Evolutionary conservation across 2,797 vertebrate genomes (phyloP).

Genomic region (Danio aesculapii): DNA sequence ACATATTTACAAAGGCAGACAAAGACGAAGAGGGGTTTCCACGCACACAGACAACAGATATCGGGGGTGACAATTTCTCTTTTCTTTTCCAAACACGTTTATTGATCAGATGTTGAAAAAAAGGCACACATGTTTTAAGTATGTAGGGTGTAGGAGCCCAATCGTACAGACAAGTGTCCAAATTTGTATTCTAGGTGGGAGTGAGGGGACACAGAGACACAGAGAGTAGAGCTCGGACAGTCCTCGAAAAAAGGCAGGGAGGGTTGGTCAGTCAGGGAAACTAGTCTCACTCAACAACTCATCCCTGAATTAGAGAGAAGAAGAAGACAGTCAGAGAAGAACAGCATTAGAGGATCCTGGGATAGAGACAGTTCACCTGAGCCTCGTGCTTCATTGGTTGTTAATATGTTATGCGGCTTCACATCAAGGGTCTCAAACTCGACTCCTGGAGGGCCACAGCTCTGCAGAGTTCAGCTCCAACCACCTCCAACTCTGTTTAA

Average conservation of each 20-base stretch:
- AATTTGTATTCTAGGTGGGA: slow-evolving; percentile 70
- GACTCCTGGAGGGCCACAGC: too few species aligned
- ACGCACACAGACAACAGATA: slow-evolving; percentile 58
- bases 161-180: slow-evolving; percentile 66
- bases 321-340: slow-evolving; percentile 81
- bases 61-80: slow-evolving; percentile 36
- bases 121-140: slow-evolving; percentile 62
- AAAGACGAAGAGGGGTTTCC: slow-evolving; percentile 31
- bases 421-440: neutral
- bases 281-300: slow-evolving; percentile 90
- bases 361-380: slow-evolving; percentile 68
- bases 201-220: slow-evolving; percentile 62
- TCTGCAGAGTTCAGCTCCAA: too few species aligned
- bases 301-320: slow-evolving; percentile 86
- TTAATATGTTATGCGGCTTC: slow-evolving; percentile 44
- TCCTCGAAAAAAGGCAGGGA: slow-evolving; percentile 80
- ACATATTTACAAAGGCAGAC: slow-evolving; percentile 72
- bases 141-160: slow-evolving; percentile 31
- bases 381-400: slow-evolving; percentile 56
- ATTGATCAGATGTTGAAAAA: slow-evolving; percentile 63
- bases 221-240: slow-evolving; percentile 78
- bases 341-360: slow-evolving; percentile 59
- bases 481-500: too few species aligned
- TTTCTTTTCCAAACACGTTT: slow-evolving; percentile 50
- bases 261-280: slow-evolving; percentile 87